Evolutionary conservation across 2,797 vertebrate genomes (phyloP).

Genomic region (Morelia viridis): DNA sequence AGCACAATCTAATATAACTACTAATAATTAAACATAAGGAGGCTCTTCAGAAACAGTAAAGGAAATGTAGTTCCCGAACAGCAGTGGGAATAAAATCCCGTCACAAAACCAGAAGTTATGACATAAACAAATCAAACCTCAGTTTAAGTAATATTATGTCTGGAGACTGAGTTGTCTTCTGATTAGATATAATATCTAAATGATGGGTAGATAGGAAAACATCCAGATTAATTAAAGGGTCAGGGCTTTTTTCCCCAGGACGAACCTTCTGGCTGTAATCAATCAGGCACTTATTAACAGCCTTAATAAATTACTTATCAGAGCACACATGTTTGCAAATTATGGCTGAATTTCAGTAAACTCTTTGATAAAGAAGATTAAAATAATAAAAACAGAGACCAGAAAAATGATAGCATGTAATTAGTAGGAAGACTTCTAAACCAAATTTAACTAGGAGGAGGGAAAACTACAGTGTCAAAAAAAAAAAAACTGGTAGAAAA

Average conservation of each 20-base stretch:
- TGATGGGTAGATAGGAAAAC: conserved; percentile 47
- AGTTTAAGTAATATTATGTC: conserved; percentile 38
- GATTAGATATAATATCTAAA: conserved; percentile 55
- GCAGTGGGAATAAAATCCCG: background rate
- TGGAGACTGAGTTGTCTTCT: conserved; percentile 49
- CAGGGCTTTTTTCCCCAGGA: conserved; percentile 63
- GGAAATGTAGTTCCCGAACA: background rate
- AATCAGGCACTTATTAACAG: conserved; percentile 80
- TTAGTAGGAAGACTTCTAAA: conserved; percentile 37
- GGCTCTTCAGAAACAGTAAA: background rate
- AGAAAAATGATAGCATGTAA: conserved; percentile 48
- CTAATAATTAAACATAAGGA: background rate
- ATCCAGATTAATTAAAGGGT: conserved; percentile 59
- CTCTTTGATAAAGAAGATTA: conserved; percentile 59
- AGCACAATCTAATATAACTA: background rate
- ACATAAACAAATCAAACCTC: background rate
- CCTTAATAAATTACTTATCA: conserved; percentile 75
- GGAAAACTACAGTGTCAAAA: background rate
- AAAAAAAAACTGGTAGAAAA: background rate
- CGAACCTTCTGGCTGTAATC: conserved; percentile 75
- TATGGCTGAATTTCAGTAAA: conserved; percentile 47
- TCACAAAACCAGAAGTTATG: background rate
- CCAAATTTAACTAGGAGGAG: background rate
- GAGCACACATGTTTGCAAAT: conserved; percentile 52
- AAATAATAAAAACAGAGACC: conserved; percentile 48